These are phyloP conservation scores for Anser brachyrhynchus DNA, from an alignment of 2,113 vertebrate genomes.

Conservation along the genomic window DNA sequence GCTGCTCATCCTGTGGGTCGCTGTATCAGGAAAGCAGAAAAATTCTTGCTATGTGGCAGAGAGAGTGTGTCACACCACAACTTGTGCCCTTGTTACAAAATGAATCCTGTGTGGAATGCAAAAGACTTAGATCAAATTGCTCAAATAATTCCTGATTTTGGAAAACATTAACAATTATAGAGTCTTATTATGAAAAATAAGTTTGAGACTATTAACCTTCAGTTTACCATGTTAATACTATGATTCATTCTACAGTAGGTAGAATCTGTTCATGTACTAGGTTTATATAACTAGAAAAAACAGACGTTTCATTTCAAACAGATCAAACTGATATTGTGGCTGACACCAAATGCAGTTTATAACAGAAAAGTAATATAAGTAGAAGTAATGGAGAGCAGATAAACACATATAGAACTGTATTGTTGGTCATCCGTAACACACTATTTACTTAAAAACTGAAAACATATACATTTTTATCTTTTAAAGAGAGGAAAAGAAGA, in stretches of 20 bases:
- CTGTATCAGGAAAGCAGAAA: constrained; percentile 53
- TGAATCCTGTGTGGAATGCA: neutral
- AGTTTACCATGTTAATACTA: neutral
- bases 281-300: neutral
- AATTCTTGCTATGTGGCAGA: constrained; percentile 54
- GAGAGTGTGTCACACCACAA: neutral
- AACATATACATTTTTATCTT: neutral
- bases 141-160: neutral
- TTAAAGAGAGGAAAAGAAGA: neutral
- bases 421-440: neutral
- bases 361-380: neutral
- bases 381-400: neutral
- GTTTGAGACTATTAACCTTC: neutral
- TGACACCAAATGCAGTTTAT: neutral
- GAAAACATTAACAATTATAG: neutral
- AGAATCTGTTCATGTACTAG: neutral
- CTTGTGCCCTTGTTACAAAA: neutral
- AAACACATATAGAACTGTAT: neutral
- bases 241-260: neutral
- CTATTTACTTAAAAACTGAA: neutral
- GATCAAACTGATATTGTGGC: neutral
- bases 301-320: neutral
- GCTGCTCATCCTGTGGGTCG: constrained; percentile 47
- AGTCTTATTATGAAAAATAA: neutral
- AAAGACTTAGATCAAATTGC: neutral